Percentiles rank a stretch among this genome's conserved stretches.
Evolutionary conservation across 2,888 invertebrate genomes (phyloP).

Genomic region (Ferdinandea cuprea): DNA sequence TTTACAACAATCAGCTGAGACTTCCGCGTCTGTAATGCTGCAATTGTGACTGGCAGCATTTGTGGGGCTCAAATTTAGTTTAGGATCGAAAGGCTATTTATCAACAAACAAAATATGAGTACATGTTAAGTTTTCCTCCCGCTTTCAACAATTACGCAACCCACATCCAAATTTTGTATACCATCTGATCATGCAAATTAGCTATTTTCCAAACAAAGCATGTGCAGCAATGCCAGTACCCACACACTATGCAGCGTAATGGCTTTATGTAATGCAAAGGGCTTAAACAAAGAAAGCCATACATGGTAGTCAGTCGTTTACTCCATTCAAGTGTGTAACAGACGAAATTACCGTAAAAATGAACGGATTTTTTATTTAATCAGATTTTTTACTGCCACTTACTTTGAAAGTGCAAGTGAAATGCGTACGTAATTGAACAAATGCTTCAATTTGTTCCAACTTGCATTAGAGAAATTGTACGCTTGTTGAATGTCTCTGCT

Average conservation of each 20-base stretch:
- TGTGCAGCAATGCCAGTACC: slow-evolving; percentile 57
- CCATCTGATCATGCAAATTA: slow-evolving; percentile 54
- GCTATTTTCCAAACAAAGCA: slow-evolving; percentile 42
- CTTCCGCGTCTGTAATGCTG: slow-evolving; percentile 38
- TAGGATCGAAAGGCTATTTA: neutral
- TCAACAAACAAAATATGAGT: neutral
- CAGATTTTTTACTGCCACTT: slow-evolving; percentile 4
- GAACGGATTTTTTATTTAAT: slow-evolving; percentile 27
- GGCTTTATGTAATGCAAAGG: slow-evolving; percentile 56
- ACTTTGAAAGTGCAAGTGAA: slow-evolving; percentile 13
- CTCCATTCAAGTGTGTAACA: neutral
- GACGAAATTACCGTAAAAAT: slow-evolving; percentile 14
- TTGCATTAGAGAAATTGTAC: slow-evolving; percentile 39
- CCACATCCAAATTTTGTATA: neutral
- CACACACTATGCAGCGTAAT: slow-evolving; percentile 48
- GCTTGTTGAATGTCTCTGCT: slow-evolving; percentile 4
- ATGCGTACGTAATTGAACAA: slow-evolving; percentile 36
- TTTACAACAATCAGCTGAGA: slow-evolving; percentile 1
- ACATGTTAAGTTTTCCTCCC: neutral
- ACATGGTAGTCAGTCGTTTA: neutral
- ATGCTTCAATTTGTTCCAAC: neutral
- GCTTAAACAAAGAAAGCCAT: slow-evolving; percentile 21
- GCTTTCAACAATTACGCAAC: slow-evolving; percentile 24
- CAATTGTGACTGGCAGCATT: neutral
- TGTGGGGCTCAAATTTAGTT: neutral